Base-by-base conservation (phyloP, 1,140 invertebrate genomes). In the Procambarus virginalis region DNA sequence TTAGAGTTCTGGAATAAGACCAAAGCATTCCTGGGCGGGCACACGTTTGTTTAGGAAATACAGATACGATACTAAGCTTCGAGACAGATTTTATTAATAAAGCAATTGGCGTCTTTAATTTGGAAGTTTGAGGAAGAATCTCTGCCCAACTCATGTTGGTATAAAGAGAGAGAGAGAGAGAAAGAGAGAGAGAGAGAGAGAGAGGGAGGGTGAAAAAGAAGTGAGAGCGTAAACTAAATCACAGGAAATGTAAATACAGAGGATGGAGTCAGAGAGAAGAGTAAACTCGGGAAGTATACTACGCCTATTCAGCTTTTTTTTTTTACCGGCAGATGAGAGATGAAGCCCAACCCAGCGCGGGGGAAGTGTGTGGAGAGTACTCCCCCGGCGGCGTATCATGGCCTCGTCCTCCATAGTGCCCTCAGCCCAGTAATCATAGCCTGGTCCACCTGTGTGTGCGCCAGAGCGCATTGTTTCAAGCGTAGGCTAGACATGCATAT, bases 131-230 rank as follows among this genome's bases (percentile, higher is more conserved):
- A 34, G 34, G 34, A 34, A 34, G 34, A 34, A 34, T 34, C 34
- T 34, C 34, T 34, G 34, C 34, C 34, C 34, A 34, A 34, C 34
- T 34, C 34, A 48, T n/a, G 34, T 79, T 20, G 17, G 46, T 9
- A 79, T 1, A 48, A 5, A 79, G 77, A 79, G 77, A 79, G 49
- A 4, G 77, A 79, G 49, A 79, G 77, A 79, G 77, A 4, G 77
- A 79, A 5, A 79, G 77, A 79, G 77, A 4, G 77, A 79, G 77
- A 79, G 77, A 79, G 77, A 4, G 77, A 79, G 77, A 4, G 77
- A 79, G 77, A 4, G 77, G 6, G 77, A 3, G 34, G 77, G 46
- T n/a, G 34, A 8, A n/a, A 45, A 79, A 45, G 34, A 45, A 45
- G 77, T 9, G 77, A 45, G 77, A 10, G 34, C 5, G 48, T 48